phyloP scores from a whole-genome alignment of 2,797 vertebrate genomes.

The Silurus aristotelis region DNA sequence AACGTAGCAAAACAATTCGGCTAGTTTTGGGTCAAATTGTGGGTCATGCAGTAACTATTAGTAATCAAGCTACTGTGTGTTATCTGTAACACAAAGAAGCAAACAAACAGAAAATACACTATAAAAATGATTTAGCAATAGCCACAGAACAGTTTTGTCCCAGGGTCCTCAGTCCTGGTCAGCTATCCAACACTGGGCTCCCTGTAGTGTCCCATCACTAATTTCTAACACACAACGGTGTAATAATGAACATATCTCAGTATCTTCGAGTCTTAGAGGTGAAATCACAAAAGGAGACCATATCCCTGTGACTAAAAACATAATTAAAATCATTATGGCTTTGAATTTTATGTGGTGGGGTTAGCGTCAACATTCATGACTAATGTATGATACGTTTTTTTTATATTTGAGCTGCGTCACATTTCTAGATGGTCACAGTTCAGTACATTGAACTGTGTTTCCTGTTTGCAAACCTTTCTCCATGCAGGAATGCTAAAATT shows the following conservation, averaged over 20 bases:
- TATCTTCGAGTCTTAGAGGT: background rate
- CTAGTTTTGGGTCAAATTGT: background rate
- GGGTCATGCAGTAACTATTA: too few relatives aligned
- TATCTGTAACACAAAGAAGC: background rate
- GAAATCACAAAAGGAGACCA: constrained; percentile 9
- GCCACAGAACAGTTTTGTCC: background rate
- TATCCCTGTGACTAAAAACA: background rate
- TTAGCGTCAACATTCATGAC: background rate
- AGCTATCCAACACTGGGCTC: background rate
- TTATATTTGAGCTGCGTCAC: background rate
- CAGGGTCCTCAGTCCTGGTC: background rate
- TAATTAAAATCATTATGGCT: background rate
- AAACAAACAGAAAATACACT: background rate
- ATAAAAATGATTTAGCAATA: background rate
- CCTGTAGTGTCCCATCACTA: background rate
- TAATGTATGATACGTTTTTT: background rate
- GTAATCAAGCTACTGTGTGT: background rate
- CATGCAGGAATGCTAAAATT: background rate
- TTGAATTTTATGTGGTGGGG: background rate
- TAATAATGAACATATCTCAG: background rate
- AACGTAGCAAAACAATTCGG: background rate
- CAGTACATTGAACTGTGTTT: background rate
- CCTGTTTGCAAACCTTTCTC: background rate
- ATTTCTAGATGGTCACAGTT: background rate
- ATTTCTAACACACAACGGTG: background rate